These are phyloP conservation scores for Cynaeus angustus DNA, from an alignment of 2,888 invertebrate species.

Conservation along the genomic window DNA sequence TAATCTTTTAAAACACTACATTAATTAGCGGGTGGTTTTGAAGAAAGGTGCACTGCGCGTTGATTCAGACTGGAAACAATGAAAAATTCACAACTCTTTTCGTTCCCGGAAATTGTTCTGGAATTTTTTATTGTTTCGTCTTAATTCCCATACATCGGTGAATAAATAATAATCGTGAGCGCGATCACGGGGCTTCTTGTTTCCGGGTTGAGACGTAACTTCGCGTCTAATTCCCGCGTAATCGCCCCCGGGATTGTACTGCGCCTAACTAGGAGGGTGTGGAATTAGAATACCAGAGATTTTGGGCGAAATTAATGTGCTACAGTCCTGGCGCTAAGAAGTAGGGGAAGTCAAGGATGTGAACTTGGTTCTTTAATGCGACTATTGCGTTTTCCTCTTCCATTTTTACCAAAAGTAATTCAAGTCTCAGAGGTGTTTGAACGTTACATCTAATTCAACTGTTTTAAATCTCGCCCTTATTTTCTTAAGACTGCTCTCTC, in stretches of 20 bases:
- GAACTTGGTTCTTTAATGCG: too few relatives aligned
- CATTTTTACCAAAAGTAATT: too few relatives aligned
- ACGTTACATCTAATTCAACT: too few relatives aligned
- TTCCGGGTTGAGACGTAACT: slow-evolving; percentile 36
- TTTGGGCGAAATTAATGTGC: slow-evolving; percentile 38
- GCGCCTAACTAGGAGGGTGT: slow-evolving; percentile 26
- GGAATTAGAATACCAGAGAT: slow-evolving; percentile 43
- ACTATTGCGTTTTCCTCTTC: too few relatives aligned
- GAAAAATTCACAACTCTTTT: not conserved
- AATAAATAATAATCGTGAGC: slow-evolving; percentile 38
- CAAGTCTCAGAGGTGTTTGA: too few relatives aligned
- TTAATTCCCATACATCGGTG: slow-evolving; percentile 19
- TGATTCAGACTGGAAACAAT: too few relatives aligned
- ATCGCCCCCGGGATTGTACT: slow-evolving; percentile 41
- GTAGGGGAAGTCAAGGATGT: not conserved
- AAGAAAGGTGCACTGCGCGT: too few relatives aligned
- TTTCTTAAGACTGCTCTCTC: too few relatives aligned
- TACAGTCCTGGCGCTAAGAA: slow-evolving; percentile 3
- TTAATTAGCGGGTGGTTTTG: too few relatives aligned
- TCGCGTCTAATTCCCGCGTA: slow-evolving; percentile 44
- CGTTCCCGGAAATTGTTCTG: not conserved
- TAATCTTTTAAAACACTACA: not conserved
- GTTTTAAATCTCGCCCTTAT: too few relatives aligned
- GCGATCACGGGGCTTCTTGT: slow-evolving; percentile 11
- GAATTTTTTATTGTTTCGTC: not conserved